Percentiles rank a stretch among this genome's conserved stretches.
Conservation (phyloP, 2,797 vertebrate genomes). For the Acanthis flammea region DNA sequence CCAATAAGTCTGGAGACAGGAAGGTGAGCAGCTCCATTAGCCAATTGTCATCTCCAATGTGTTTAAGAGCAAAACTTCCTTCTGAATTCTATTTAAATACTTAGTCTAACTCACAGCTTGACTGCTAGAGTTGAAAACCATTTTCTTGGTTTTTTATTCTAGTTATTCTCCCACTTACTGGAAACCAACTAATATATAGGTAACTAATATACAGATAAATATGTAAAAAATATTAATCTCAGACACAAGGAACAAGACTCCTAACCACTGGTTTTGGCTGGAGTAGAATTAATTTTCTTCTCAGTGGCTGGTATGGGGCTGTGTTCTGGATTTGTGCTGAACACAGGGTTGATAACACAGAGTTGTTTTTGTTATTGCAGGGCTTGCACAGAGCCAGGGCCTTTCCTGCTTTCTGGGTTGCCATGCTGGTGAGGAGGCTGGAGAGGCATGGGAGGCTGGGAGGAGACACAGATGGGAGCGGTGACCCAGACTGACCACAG, state of each 20-base stretch:
- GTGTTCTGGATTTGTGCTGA: background rate
- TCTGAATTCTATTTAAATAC: background rate
- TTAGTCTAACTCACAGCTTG: background rate
- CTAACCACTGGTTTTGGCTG: background rate
- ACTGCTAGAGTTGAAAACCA: background rate
- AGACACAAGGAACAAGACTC: background rate
- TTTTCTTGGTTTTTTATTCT: background rate
- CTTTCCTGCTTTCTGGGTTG: rapidly evolving
- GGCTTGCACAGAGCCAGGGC: background rate
- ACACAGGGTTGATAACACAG: background rate
- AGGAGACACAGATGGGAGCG: background rate
- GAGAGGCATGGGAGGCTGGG: rapidly evolving
- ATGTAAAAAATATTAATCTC: background rate
- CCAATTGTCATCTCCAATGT: rapidly evolving
- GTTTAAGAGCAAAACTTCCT: background rate
- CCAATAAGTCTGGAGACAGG: background rate
- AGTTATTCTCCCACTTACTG: background rate
- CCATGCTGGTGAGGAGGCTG: rapidly evolving
- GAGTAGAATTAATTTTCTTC: background rate
- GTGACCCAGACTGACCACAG: background rate
- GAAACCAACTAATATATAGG: background rate
- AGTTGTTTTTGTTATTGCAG: background rate
- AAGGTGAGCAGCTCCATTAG: background rate
- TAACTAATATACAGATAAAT: background rate
- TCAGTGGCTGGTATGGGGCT: too few species aligned